Evolutionary conservation across 2,888 invertebrate species (phyloP).

Genomic region (Acrocyrtus sp.): DNA sequence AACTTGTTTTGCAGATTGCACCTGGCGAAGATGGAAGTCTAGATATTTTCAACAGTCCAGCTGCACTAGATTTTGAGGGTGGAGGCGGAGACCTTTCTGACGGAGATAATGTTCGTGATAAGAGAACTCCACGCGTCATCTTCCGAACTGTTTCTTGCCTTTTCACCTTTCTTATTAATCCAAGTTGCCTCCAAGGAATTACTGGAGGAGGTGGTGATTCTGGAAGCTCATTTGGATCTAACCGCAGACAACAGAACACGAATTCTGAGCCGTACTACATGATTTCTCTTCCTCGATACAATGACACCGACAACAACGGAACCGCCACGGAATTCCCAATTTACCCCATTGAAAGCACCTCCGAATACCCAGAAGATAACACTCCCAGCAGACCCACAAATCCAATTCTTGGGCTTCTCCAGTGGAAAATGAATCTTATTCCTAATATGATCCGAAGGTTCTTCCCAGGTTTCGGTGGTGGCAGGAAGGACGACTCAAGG

Average conservation of each 20-base stretch:
- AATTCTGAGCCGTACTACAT: conserved; percentile 34
- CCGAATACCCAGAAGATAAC: conserved; percentile 40
- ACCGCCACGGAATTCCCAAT: conserved; percentile 41
- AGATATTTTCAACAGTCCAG: conserved; percentile 31
- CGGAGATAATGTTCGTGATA: conserved; percentile 34
- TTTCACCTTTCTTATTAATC: conserved; percentile 55
- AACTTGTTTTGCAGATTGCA: conserved; percentile 10
- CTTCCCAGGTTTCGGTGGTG: conserved; percentile 41
- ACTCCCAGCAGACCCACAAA: conserved; percentile 32
- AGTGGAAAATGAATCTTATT: conserved; percentile 53
- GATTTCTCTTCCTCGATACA: conserved; percentile 37
- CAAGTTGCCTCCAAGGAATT: conserved; percentile 45
- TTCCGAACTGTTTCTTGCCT: conserved; percentile 51
- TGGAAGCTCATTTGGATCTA: neutral
- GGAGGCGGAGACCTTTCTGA: conserved; percentile 38
- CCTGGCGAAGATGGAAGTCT: conserved; percentile 22
- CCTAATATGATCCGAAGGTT: conserved; percentile 48
- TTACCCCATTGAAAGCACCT: conserved; percentile 50
- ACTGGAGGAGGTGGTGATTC: conserved; percentile 13
- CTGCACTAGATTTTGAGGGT: conserved; percentile 41
- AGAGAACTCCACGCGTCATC: conserved; percentile 50
- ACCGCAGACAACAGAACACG: conserved; percentile 29
- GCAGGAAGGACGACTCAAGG: conserved; percentile 24
- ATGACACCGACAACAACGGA: conserved; percentile 43
- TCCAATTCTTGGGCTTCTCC: conserved; percentile 38